phyloP scores from a whole-genome alignment of 2,888 invertebrate species.

The Oxycera nigricornis region DNA sequence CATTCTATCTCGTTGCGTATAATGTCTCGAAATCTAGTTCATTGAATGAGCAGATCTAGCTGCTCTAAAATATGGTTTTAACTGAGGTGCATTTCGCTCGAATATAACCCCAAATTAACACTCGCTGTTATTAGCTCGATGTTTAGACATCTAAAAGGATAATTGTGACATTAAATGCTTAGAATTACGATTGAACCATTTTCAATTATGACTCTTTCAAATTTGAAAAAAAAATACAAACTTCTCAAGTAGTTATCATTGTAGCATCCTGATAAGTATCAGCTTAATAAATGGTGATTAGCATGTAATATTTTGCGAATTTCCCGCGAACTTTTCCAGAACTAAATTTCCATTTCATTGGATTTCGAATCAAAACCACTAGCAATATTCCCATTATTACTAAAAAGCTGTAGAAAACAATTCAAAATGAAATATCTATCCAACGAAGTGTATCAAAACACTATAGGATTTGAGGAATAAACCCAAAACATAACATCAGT shows the following conservation, averaged over 20 bases:
- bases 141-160: not conserved
- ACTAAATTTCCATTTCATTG: not conserved
- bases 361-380: not conserved
- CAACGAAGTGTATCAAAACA: conserved; percentile 35
- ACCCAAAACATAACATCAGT: conserved; percentile 4
- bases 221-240: not conserved
- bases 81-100: conserved; percentile 4
- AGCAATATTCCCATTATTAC: conserved; percentile 14
- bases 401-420: conserved; percentile 14
- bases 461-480: conserved; percentile 4
- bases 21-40: not conserved
- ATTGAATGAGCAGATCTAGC: no score
- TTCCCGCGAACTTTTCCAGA: conserved; percentile 8
- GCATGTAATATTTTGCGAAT: conserved; percentile 29
- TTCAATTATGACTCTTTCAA: not conserved
- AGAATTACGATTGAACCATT: not conserved
- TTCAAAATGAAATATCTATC: not conserved
- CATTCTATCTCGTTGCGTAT: conserved; percentile 13
- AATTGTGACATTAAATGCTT: not conserved
- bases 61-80: conserved; percentile 11
- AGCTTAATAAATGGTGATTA: not conserved
- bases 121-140: not conserved
- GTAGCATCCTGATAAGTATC: conserved; percentile 11
- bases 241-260: not conserved
- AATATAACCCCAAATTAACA: not conserved